These are phyloP conservation scores for Falco columbarius DNA, from an alignment of 2,797 vertebrate genomes.

Conservation along the genomic window DNA sequence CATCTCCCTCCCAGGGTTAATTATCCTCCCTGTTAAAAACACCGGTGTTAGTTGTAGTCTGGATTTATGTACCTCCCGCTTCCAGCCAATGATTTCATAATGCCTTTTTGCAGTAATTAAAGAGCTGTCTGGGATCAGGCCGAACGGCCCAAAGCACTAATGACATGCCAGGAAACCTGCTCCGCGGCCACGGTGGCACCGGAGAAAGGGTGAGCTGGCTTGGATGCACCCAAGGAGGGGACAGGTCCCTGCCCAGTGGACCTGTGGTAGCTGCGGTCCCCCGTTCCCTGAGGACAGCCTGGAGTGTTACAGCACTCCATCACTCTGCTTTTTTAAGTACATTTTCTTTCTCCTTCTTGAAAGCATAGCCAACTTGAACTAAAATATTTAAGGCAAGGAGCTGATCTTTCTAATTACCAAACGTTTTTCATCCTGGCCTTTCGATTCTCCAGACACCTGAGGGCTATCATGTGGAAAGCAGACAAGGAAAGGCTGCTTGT, in stretches of 20 bases:
- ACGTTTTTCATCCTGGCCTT: neutral
- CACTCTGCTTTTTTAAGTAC: neutral
- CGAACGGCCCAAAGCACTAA: neutral
- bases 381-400: neutral
- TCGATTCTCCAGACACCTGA: constrained; percentile 14
- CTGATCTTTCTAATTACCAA: neutral
- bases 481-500: constrained; percentile 32
- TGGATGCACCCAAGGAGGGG: neutral
- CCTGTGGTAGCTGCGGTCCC: neutral
- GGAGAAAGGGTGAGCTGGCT: neutral
- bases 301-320: neutral
- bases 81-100: neutral
- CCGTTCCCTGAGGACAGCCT: neutral
- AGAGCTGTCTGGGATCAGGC: neutral
- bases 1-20: neutral
- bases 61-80: neutral
- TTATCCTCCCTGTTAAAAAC: neutral
- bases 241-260: neutral
- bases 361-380: neutral
- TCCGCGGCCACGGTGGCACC: rapidly evolving
- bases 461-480: constrained; percentile 64
- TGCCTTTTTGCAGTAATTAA: neutral
- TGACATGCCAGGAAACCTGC: neutral
- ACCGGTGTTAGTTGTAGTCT: neutral
- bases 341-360: neutral